Conservation (phyloP, 1,140 invertebrate species). For the Drosophila tropicalis region DNA sequence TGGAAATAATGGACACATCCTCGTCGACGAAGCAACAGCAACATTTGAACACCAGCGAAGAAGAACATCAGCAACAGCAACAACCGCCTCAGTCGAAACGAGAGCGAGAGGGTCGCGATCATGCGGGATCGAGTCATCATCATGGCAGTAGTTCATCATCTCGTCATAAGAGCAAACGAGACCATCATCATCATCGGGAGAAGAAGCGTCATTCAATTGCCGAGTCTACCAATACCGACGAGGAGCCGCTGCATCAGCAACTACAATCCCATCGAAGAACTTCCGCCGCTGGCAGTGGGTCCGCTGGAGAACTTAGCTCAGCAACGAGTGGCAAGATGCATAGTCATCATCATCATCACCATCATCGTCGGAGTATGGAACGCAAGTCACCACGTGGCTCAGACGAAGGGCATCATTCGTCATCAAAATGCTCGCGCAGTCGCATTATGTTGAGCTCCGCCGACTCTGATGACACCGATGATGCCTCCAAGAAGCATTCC, state of each 20-base stretch:
- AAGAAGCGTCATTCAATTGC: constrained; percentile 77
- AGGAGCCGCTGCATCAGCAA: constrained; percentile 62
- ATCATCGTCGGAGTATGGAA: constrained; percentile 65
- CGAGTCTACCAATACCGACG: constrained; percentile 73
- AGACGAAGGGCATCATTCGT: constrained; percentile 56
- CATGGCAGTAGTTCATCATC: constrained; percentile 59
- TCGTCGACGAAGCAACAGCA: constrained; percentile 30
- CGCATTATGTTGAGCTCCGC: constrained; percentile 74
- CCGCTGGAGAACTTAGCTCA: constrained; percentile 58
- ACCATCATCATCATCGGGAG: constrained; percentile 77
- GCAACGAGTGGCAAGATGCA: constrained; percentile 52
- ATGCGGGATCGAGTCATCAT: constrained; percentile 53
- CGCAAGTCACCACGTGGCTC: constrained; percentile 59
- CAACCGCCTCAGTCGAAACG: constrained; percentile 40
- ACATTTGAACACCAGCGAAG: constrained; percentile 62
- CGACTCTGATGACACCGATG: constrained; percentile 88
- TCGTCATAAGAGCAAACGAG: constrained; percentile 72
- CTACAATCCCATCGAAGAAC: constrained; percentile 61
- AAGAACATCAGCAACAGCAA: constrained; percentile 47
- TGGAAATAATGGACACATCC: constrained; percentile 26
- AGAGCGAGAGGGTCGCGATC: constrained; percentile 34
- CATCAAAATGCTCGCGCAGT: constrained; percentile 55
- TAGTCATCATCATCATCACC: constrained; percentile 55
- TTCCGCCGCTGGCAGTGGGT: constrained; percentile 58
- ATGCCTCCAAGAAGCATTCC: constrained; percentile 93